Percentiles rank a stretch among this genome's conserved stretches.
Evolutionary conservation across 1,140 invertebrate species (phyloP).

Genomic region (Cecropterus lyciades): DNA sequence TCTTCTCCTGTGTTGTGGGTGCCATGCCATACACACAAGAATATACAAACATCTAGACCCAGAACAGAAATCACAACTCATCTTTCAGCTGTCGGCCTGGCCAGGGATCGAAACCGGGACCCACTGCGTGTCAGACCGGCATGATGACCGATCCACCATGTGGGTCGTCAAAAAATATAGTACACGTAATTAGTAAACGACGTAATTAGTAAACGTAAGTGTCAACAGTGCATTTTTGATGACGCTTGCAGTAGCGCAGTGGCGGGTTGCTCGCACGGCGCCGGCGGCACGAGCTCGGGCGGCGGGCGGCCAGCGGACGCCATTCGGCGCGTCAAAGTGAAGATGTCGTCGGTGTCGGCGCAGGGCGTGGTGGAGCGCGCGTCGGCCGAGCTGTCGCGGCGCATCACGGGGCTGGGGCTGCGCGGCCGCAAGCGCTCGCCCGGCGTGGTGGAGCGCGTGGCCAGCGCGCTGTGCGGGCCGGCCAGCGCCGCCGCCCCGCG

Average conservation of each 20-base stretch:
- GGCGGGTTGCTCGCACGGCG: conserved; percentile 71
- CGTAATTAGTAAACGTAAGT: no score
- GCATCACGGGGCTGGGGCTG: conserved; percentile 93
- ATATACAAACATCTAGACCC: no score
- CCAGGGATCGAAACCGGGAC: no score
- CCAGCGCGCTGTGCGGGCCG: conserved; percentile 91
- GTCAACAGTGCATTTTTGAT: no score
- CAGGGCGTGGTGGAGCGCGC: conserved; percentile 94
- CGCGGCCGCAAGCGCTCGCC: conserved; percentile 87
- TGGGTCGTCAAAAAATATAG: no score
- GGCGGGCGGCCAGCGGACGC: conserved; percentile 69
- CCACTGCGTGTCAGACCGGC: no score
- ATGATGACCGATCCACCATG: no score
- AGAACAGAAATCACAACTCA: no score
- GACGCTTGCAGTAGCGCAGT: conserved; percentile 52
- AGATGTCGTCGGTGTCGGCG: conserved; percentile 87
- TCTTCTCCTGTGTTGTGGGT: no score
- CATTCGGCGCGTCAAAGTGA: conserved; percentile 81
- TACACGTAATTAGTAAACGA: no score
- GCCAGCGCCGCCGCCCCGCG: conserved; percentile 59
- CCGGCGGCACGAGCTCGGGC: conserved; percentile 51
- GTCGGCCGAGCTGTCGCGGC: conserved; percentile 93
- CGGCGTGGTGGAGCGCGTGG: conserved; percentile 92
- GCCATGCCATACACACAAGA: no score
- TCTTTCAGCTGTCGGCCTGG: no score